These are phyloP conservation scores for Anastrepha obliqua DNA, from an alignment of 1,140 invertebrate genomes.

Conservation along the genomic window DNA sequence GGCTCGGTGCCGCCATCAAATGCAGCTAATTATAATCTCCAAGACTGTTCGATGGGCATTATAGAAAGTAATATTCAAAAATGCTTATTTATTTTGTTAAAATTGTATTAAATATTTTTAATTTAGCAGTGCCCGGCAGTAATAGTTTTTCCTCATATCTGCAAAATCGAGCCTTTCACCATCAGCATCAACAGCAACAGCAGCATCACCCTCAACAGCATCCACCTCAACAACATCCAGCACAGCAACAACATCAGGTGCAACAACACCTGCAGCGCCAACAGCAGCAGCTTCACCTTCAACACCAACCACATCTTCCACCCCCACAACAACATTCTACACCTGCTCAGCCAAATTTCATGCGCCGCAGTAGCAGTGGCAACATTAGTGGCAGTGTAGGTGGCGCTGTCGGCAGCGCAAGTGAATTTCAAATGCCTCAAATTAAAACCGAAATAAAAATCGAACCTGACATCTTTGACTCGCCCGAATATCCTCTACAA, in stretches of 20 bases:
- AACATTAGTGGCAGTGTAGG: slow-evolving; percentile 43
- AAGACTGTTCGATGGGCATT: slow-evolving; percentile 68
- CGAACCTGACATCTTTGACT: slow-evolving; percentile 58
- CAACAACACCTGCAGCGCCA: slow-evolving; percentile 1
- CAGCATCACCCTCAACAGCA: background rate
- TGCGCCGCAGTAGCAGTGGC: background rate
- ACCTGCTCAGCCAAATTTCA: background rate
- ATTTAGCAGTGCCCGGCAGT: slow-evolving; percentile 7
- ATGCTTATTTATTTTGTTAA: background rate
- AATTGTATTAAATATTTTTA: background rate
- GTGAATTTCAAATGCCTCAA: slow-evolving; percentile 41
- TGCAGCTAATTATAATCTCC: slow-evolving; percentile 67
- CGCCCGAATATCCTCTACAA: background rate
- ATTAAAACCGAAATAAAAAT: slow-evolving; percentile 66
- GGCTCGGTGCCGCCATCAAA: background rate
- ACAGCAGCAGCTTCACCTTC: slow-evolving; percentile 48
- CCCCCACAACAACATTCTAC: background rate
- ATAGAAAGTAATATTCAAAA: slow-evolving; percentile 65
- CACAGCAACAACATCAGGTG: background rate
- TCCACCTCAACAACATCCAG: background rate
- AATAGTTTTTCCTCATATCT: slow-evolving; percentile 42
- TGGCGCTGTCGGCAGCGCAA: slow-evolving; percentile 49
- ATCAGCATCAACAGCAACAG: background rate
- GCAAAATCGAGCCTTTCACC: slow-evolving; percentile 47
- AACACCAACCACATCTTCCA: slow-evolving; percentile 60